Evolutionary conservation across 2,888 invertebrate species (phyloP).

Genomic region (Dasysyrphus tricinctus): DNA sequence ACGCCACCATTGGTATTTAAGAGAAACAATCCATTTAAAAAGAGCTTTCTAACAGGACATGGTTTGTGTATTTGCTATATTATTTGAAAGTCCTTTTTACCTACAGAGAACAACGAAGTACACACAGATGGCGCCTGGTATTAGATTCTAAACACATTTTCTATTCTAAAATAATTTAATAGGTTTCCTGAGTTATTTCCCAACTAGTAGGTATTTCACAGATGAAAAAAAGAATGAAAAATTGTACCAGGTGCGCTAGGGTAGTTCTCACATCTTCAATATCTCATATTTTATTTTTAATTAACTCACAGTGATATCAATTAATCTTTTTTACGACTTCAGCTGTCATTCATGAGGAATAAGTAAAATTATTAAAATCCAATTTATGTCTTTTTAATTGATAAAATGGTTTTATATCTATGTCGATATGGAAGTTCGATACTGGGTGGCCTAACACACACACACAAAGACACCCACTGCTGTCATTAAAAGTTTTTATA

Average conservation of each 20-base stretch:
- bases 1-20: slow-evolving; percentile 3
- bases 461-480: not conserved
- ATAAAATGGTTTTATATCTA: slow-evolving; percentile 6
- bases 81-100: slow-evolving; percentile 37
- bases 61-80: slow-evolving; percentile 47
- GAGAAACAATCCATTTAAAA: not conserved
- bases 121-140: slow-evolving; percentile 40
- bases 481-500: not conserved
- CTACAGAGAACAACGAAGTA: not conserved
- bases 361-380: slow-evolving; percentile 45
- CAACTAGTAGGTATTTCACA: not conserved
- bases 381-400: slow-evolving; percentile 50
- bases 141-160: not conserved
- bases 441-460: slow-evolving; percentile 47
- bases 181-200: not conserved
- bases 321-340: slow-evolving; percentile 65
- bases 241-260: not conserved
- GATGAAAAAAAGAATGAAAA: not conserved
- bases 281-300: slow-evolving; percentile 30
- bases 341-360: slow-evolving; percentile 50
- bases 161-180: not conserved
- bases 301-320: slow-evolving; percentile 35
- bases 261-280: not conserved
- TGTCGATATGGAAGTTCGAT: not conserved
- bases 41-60: slow-evolving; percentile 27